Base-by-base conservation (phyloP, 2,888 invertebrate genomes). In the Taenaris catops region DNA sequence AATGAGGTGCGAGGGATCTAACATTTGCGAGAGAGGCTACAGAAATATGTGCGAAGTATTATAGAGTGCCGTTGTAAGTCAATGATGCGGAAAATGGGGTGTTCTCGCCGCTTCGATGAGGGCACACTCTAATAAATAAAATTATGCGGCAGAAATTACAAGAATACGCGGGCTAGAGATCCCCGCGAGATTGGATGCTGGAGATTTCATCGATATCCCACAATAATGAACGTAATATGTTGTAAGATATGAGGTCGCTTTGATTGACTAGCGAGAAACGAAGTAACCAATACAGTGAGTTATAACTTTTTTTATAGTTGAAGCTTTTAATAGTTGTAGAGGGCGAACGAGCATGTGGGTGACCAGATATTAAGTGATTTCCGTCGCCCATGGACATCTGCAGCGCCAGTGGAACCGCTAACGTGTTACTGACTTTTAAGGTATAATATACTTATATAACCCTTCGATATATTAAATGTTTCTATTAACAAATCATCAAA, bases 21-120 rank as follows among this genome's bases (percentile, higher is more conserved):
- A 59, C 71, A 63, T 69, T 71, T 71, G 72, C 51, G 68, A 56
- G 71, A 67, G 76, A 68, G 69, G 71, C 76, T 73, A 83, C 81
- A 83, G 79, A 84, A 84, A 86, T 86, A 86, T 86, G 86, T 84
- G 84, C 74, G 72, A 83, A 84, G 83, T 81, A 78, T 83, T 83
- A 84, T 84, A 63, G 79, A 83, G 80, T 76, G 78, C 74, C 83
- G 83, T 84, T 84, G 86, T 86, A 84, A 86, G 86, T 86, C 86
- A 84, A 86, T 86, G 86, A 84, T 74, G 83, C 83, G 81, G 79
- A 63, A 84, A 86, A 86, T 86, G 75, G 86, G 84, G 81, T 81
- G 75, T 74, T 79, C 80, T 69, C 70, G 69, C 56, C 63, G 67
- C 67, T 61, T 55, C 63, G 63, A 64, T 64, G 74, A 71, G 74